Percentiles rank a stretch among this genome's conserved stretches.
phyloP scores from a whole-genome alignment of 2,113 vertebrate genomes.

The Lathamus discolor region DNA sequence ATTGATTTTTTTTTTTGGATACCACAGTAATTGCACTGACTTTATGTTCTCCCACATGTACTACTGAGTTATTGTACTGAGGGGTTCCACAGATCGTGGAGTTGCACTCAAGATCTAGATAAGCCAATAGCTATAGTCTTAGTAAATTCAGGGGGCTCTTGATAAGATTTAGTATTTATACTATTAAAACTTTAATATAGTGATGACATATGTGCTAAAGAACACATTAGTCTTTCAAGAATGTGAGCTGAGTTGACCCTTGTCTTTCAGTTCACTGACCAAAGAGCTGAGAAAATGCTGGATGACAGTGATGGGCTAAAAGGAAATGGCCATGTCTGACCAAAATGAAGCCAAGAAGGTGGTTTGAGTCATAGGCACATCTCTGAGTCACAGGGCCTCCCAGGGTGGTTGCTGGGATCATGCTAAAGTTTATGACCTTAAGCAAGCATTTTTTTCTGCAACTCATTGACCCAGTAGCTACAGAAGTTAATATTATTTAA shows the following conservation, averaged over 20 bases:
- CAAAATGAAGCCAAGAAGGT: neutral
- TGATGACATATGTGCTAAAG: neutral
- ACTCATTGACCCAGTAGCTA: neutral
- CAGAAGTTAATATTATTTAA: neutral
- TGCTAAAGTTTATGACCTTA: neutral
- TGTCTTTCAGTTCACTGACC: neutral
- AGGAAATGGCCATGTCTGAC: neutral
- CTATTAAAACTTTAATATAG: neutral
- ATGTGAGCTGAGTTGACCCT: neutral
- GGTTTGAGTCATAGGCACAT: neutral
- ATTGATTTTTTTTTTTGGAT: neutral
- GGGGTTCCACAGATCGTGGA: neutral
- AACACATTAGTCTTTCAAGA: neutral
- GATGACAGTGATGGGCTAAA: neutral
- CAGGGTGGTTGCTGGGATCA: fast-evolving
- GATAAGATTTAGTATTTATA: neutral
- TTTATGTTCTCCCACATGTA: neutral
- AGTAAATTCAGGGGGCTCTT: neutral
- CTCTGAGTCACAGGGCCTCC: neutral
- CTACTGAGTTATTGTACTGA: neutral
- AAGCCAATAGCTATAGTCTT: neutral
- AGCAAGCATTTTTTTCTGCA: neutral
- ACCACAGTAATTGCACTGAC: neutral
- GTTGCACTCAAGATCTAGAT: neutral
- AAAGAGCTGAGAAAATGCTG: neutral